phyloP scores from a whole-genome alignment of 1,140 invertebrate genomes.

The Glossosoma conforme region DNA sequence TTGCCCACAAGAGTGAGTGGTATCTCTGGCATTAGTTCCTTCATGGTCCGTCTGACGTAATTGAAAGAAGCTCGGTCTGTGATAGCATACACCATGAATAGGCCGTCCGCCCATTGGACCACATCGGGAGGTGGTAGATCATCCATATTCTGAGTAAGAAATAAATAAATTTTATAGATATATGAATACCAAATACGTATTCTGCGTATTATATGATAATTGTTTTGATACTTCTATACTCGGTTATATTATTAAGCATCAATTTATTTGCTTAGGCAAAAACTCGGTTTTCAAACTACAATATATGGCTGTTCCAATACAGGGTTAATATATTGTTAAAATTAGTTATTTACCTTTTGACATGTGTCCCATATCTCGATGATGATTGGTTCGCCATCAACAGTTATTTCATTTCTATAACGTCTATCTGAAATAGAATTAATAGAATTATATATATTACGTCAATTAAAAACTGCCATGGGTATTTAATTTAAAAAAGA shows the following conservation, averaged over 20 bases:
- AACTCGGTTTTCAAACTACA: too few species aligned
- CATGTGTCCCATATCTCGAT: constrained; percentile 92
- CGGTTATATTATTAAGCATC: too few species aligned
- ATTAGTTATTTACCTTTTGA: constrained; percentile 68
- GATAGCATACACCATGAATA: constrained; percentile 87
- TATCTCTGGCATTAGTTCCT: constrained; percentile 61
- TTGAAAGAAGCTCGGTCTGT: constrained; percentile 84
- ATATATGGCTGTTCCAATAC: too few species aligned
- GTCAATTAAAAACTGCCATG: not conserved
- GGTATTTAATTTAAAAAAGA: too few species aligned
- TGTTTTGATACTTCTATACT: too few species aligned
- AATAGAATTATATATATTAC: not conserved
- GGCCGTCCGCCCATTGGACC: constrained; percentile 83
- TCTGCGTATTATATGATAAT: too few species aligned
- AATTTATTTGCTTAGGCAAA: too few species aligned
- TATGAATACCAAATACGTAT: too few species aligned
- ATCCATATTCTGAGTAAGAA: constrained; percentile 52
- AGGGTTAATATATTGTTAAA: too few species aligned
- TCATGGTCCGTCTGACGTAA: constrained; percentile 73
- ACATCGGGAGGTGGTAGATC: constrained; percentile 72
- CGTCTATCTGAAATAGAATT: constrained; percentile 68
- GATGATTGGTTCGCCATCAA: constrained; percentile 84
- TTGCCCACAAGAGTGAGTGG: constrained; percentile 81
- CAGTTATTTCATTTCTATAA: constrained; percentile 86
- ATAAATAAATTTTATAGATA: constrained; percentile 6